A percentile compares a stretch with the other conserved stretches of the same genome.
Conservation (phyloP, 2,113 vertebrate genomes). For the Osmerus mordax region DNA sequence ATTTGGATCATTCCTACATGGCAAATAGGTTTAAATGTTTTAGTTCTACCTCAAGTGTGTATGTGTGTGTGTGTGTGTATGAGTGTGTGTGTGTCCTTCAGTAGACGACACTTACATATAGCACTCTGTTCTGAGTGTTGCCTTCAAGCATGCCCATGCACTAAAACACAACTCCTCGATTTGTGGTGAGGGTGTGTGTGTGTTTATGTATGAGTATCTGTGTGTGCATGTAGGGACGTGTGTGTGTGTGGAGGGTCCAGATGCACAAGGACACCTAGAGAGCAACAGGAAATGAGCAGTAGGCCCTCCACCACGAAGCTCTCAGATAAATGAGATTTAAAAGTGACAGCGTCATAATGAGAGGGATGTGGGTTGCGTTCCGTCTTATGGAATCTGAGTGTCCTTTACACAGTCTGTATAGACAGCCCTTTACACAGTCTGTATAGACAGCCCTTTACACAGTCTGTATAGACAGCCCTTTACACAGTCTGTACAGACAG, state of each 20-base stretch:
- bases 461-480: no score
- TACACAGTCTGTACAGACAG: no score
- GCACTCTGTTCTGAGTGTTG: background rate
- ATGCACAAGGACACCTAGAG: conserved; percentile 9
- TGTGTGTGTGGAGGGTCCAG: background rate
- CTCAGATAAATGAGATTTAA: background rate
- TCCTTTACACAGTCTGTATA: no score
- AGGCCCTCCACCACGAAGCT: background rate
- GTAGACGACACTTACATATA: no score
- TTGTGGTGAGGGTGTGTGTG: no score
- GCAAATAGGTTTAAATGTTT: conserved; percentile 28
- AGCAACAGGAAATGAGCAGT: background rate
- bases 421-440: no score
- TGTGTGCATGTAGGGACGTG: no score
- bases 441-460: no score
- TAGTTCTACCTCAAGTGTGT: background rate
- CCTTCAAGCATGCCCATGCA: background rate
- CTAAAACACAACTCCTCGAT: conserved; percentile 20
- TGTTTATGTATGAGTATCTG: no score
- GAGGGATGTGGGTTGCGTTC: background rate
- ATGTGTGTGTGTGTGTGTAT: background rate
- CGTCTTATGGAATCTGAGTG: no score
- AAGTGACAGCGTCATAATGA: background rate
- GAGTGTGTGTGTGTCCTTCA: no score
- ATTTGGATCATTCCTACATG: conserved; percentile 48